Percentiles rank a stretch among this genome's conserved stretches.
Conservation (phyloP, 2,797 vertebrate genomes). For the Tolypeutes matacus region DNA sequence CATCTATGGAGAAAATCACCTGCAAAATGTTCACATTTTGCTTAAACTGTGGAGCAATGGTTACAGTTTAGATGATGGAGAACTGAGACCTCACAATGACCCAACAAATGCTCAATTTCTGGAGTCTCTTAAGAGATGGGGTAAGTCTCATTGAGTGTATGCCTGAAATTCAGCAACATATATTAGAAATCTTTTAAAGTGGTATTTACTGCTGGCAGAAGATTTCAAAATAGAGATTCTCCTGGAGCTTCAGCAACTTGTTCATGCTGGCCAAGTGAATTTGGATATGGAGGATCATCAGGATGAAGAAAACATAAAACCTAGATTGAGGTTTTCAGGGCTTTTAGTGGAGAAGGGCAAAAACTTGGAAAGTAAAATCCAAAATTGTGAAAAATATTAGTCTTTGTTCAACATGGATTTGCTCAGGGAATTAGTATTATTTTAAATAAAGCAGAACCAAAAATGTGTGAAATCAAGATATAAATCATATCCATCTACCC, state of each 20-base stretch:
- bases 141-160: constrained; percentile 54
- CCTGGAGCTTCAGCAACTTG: constrained; percentile 89
- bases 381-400: background rate
- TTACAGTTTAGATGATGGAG: constrained; percentile 92
- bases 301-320: constrained; percentile 90
- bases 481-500: no score
- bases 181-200: constrained; percentile 74
- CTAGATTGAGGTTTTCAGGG: constrained; percentile 90
- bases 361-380: constrained; percentile 91
- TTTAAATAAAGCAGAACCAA: background rate
- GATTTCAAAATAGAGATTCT: constrained; percentile 89
- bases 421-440: constrained; percentile 16
- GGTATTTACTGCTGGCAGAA: constrained; percentile 70
- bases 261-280: constrained; percentile 89
- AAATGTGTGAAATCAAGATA: background rate
- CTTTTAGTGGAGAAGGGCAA: constrained; percentile 90
- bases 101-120: constrained; percentile 91
- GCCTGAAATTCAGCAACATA: constrained; percentile 69
- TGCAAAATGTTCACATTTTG: constrained; percentile 91
- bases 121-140: constrained; percentile 90
- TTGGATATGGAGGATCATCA: constrained; percentile 92
- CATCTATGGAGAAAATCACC: constrained; percentile 89
- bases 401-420: constrained; percentile 53
- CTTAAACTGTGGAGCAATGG: constrained; percentile 92
- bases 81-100: constrained; percentile 90